Evolutionary conservation across 2,888 invertebrate species (phyloP), one percentile per base, ranked within the genome.

Genomic region (Sepioteuthis lessoniana): DNA sequence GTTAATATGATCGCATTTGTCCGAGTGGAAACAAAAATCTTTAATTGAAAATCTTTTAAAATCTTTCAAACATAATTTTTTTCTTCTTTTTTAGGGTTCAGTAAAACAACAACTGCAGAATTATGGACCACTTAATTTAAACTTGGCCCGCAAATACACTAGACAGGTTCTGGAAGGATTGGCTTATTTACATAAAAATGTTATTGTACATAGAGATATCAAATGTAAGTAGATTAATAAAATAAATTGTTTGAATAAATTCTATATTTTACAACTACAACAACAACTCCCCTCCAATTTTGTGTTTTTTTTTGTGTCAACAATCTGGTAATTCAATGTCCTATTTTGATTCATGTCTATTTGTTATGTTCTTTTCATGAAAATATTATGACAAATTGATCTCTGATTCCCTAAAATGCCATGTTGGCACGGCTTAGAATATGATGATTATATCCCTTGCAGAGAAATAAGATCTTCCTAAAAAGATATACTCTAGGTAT

Each of bases 171-270:
- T 97, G n/a, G 97, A 97, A 94, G 97, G 97, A 1, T 96, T 97
- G 13, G 96, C 96, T 38, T 97, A 97, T 95, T 96, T 97, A 47
- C 97, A 97, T 95, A 96, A 96, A 94, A 97, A 97, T 95, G 97
- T 97, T 94, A 97, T 97, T 94, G 97, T 97, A 19, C 97, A 97
- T 95, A 96, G 97, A 94, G 97, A 97, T 96, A 97, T 97, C 94
- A 97, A 97, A 97, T 97, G 97, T 97, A 94, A 93, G 94, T 94
- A 31, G 5, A 76, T 76, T 76, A n/a, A 4, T 35, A 31, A 31
- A 60, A 1, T 28, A 60, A 60, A 76, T 76, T 76, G 76, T 76
- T 31, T 76, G 76, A 25, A 4, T 55, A 25, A 25, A 55, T 55
- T 55, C 25, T 55, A 55, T 55, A 55, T 25, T 25, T 55, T 55